A percentile compares a stretch with the other conserved stretches of the same genome.
phyloP scores from a whole-genome alignment of 2,113 vertebrate species.

The Cephalopterus ornatus region DNA sequence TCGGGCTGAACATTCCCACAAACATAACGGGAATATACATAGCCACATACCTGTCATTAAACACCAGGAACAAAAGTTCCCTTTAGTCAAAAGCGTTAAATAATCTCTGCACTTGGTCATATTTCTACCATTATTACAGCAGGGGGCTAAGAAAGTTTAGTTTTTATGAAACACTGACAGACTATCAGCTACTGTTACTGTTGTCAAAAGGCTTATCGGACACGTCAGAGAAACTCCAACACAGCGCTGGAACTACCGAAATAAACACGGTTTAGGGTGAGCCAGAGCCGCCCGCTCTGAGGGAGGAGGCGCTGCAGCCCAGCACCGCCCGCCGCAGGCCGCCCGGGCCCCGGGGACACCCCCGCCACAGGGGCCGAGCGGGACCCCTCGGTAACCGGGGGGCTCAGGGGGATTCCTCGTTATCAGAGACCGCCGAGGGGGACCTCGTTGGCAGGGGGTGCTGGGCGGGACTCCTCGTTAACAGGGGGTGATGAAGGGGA shows the following conservation, averaged over 20 bases:
- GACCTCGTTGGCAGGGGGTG: not conserved
- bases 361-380: not conserved
- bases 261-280: rapidly evolving
- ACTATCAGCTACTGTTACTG: rapidly evolving
- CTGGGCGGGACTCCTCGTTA: not conserved
- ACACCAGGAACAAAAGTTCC: not conserved
- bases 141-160: rapidly evolving
- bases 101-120: not conserved
- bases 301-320: not conserved
- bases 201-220: rapidly evolving
- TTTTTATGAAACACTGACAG: not conserved
- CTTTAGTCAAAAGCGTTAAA: not conserved
- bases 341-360: not conserved
- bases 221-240: rapidly evolving
- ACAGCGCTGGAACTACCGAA: rapidly evolving
- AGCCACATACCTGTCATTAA: not conserved
- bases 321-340: not conserved
- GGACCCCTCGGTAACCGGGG: too few species aligned
- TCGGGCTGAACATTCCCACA: not conserved
- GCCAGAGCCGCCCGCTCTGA: rapidly evolving
- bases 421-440: not conserved
- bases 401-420: rapidly evolving
- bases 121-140: not conserved
- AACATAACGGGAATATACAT: rapidly evolving
- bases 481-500: too few species aligned